Conservation (phyloP, 2,113 vertebrate genomes). For the Colaptes auratus region DNA sequence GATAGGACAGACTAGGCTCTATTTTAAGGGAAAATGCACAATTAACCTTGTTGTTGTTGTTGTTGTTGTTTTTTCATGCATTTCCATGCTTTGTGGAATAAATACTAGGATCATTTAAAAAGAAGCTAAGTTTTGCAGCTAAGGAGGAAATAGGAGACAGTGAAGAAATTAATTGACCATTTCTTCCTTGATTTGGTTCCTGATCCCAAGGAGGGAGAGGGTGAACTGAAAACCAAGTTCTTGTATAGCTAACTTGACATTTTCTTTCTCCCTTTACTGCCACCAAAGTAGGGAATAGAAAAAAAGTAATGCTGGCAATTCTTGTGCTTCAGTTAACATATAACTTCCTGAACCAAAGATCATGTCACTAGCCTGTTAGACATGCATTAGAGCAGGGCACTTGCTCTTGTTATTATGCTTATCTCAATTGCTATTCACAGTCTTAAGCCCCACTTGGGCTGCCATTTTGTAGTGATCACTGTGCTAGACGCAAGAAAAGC, state of each 20-base stretch:
- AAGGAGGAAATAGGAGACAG: neutral
- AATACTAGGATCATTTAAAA: neutral
- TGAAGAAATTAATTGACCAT: neutral
- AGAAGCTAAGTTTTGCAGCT: neutral
- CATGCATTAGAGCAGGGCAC: neutral
- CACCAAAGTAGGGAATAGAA: neutral
- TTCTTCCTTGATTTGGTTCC: neutral
- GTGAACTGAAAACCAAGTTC: neutral
- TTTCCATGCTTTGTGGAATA: neutral
- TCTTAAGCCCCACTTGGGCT: neutral
- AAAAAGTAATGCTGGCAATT: neutral
- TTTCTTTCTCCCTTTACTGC: neutral
- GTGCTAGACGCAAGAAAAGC: constrained; percentile 19
- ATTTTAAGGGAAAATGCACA: rapidly evolving
- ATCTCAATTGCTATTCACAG: neutral
- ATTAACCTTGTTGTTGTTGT: neutral
- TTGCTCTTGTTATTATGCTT: neutral
- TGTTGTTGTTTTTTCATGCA: neutral
- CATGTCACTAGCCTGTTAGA: neutral
- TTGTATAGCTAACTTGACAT: neutral
- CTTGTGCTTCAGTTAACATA: neutral
- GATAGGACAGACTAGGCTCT: neutral
- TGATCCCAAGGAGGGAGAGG: neutral
- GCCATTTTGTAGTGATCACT: constrained; percentile 15
- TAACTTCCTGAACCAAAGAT: neutral